Evolutionary conservation across 2,113 vertebrate genomes (phyloP).

Genomic region (Anguilla rostrata): DNA sequence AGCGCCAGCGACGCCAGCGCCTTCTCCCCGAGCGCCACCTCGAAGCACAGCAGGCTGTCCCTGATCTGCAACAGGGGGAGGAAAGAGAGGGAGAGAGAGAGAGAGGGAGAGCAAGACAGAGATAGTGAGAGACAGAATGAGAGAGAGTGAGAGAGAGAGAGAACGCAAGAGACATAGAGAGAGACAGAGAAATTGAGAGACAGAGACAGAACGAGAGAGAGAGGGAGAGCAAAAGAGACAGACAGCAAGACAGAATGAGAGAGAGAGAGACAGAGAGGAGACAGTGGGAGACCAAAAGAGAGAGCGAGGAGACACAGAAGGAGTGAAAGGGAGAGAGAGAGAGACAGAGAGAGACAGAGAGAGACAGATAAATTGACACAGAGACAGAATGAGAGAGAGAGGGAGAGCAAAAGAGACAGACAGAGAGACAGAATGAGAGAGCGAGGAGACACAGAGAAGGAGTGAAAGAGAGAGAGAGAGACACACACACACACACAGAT

Average conservation of each 20-base stretch:
- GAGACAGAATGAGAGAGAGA: too few relatives aligned
- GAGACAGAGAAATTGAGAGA: too few relatives aligned
- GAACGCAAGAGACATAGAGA: too few relatives aligned
- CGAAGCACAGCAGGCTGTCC: constrained; percentile 69
- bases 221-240: neutral
- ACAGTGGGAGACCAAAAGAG: neutral
- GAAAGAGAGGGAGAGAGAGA: neutral
- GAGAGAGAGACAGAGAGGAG: neutral
- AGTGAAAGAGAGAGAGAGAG: neutral
- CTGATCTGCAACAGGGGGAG: constrained; percentile 62
- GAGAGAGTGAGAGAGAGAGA: too few relatives aligned
- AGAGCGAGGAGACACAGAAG: too few relatives aligned
- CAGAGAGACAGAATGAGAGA: neutral
- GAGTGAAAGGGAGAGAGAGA: neutral
- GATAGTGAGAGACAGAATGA: neutral
- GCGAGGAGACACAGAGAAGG: too few relatives aligned
- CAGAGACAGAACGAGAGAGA: neutral
- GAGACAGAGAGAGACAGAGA: neutral
- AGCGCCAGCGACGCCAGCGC: constrained; percentile 71
- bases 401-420: too few relatives aligned
- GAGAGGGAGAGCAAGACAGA: neutral
- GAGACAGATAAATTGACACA: too few relatives aligned
- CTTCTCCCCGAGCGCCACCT: constrained; percentile 71
- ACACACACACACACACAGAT: too few relatives aligned
- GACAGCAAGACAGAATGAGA: too few relatives aligned